phyloP scores from a whole-genome alignment of 2,888 invertebrate species.

The Bombylius discolor region DNA sequence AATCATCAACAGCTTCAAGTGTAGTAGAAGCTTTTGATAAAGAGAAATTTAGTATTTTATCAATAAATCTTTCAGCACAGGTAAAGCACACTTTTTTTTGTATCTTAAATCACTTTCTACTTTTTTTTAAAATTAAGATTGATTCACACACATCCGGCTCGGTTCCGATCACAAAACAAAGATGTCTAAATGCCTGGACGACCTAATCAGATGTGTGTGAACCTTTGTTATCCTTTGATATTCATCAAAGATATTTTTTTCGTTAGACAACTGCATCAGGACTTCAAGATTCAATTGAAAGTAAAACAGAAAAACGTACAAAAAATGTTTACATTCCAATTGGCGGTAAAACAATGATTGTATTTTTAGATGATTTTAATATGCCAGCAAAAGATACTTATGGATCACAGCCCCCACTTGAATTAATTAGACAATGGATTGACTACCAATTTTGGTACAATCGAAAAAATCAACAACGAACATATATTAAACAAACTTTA shows the following conservation, averaged over 20 bases:
- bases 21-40: conserved; percentile 45
- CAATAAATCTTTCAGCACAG: conserved; percentile 79
- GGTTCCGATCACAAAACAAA: no score
- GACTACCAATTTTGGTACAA: conserved; percentile 89
- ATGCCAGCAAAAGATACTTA: conserved; percentile 83
- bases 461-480: conserved; percentile 60
- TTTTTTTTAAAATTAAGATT: no score
- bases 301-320: conserved; percentile 74
- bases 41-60: conserved; percentile 48
- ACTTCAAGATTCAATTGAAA: conserved; percentile 74
- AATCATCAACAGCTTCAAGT: conserved; percentile 65
- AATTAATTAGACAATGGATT: conserved; percentile 71
- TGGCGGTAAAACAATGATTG: conserved; percentile 70
- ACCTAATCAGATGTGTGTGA: no score
- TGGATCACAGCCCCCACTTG: conserved; percentile 80
- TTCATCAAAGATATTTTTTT: no score
- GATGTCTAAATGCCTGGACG: no score
- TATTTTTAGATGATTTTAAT: conserved; percentile 85
- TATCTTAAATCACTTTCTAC: not conserved
- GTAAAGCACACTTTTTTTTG: conserved; percentile 22
- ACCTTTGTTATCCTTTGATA: no score
- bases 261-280: conserved; percentile 64
- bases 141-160: no score
- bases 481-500: conserved; percentile 65
- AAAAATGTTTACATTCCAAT: conserved; percentile 71